These are phyloP conservation scores for Pelobates fuscus DNA, from an alignment of 2,113 vertebrate species.

Conservation along the genomic window DNA sequence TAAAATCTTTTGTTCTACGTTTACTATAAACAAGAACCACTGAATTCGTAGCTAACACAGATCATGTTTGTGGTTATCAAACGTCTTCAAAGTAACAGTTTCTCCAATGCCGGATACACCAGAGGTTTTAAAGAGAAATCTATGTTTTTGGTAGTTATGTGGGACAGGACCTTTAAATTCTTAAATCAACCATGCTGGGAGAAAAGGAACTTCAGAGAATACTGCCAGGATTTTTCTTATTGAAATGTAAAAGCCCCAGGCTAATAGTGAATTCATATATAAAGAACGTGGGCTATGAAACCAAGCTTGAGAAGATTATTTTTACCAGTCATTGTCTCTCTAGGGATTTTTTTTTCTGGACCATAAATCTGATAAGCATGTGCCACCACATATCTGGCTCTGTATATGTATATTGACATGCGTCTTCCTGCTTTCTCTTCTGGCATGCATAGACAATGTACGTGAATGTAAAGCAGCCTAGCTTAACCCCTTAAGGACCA, in stretches of 20 bases:
- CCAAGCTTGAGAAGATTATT: neutral
- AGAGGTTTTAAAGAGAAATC: slow-evolving; percentile 1
- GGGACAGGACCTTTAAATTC: slow-evolving; percentile 32
- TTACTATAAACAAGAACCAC: too few relatives aligned
- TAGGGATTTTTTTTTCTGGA: neutral
- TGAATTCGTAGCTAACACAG: too few relatives aligned
- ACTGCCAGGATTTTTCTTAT: slow-evolving; percentile 15
- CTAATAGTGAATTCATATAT: slow-evolving; percentile 3
- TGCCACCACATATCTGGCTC: too few relatives aligned
- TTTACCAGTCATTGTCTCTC: neutral
- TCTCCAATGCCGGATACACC: neutral
- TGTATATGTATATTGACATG: too few relatives aligned
- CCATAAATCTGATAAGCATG: too few relatives aligned
- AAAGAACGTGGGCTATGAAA: slow-evolving; percentile 6
- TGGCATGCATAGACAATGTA: too few relatives aligned
- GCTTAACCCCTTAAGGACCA: too few relatives aligned
- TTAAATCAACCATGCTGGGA: slow-evolving; percentile 19
- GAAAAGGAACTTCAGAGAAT: slow-evolving; percentile 15
- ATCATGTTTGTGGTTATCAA: neutral
- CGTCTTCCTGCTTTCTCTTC: too few relatives aligned
- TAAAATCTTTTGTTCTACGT: too few relatives aligned
- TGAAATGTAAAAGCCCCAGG: slow-evolving; percentile 35
- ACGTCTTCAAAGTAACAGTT: neutral
- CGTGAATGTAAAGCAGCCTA: too few relatives aligned
- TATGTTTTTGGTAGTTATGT: slow-evolving; percentile 4